phyloP scores from a whole-genome alignment of 2,888 invertebrate species.

The Tachina grossa region DNA sequence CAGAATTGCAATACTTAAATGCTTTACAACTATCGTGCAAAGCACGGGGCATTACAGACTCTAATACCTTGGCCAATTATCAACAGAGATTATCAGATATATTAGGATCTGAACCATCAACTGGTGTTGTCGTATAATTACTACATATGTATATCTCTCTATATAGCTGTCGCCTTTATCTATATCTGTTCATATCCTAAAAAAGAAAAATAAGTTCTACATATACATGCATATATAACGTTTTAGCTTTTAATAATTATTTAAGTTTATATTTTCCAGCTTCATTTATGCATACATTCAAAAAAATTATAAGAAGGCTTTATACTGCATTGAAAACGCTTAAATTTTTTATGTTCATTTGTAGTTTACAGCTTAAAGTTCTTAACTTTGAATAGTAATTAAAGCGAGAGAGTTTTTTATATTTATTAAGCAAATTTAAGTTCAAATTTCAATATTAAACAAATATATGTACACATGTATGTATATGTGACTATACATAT shows the following conservation, averaged over 20 bases:
- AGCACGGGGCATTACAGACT: constrained; percentile 84
- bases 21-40: constrained; percentile 91
- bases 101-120: constrained; percentile 87
- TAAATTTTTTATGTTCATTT: constrained; percentile 19
- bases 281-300: neutral
- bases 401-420: constrained; percentile 40
- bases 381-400: constrained; percentile 35
- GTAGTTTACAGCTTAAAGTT: constrained; percentile 52
- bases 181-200: constrained; percentile 35
- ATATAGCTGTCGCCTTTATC: constrained; percentile 19
- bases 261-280: constrained; percentile 22
- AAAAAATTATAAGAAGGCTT: neutral
- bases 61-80: constrained; percentile 86
- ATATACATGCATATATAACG: constrained; percentile 14
- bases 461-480: constrained; percentile 12
- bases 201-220: constrained; percentile 35
- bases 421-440: constrained; percentile 60
- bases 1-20: constrained; percentile 93
- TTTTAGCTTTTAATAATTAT: constrained; percentile 65
- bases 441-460: constrained; percentile 55
- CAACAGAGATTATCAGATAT: constrained; percentile 93
- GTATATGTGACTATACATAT: neutral
- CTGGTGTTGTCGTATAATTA: constrained; percentile 89
- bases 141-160: neutral
- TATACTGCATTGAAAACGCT: neutral